A percentile compares a stretch with the other conserved stretches of the same genome.
phyloP scores from a whole-genome alignment of 1,140 invertebrate species.

The Limonius californicus region DNA sequence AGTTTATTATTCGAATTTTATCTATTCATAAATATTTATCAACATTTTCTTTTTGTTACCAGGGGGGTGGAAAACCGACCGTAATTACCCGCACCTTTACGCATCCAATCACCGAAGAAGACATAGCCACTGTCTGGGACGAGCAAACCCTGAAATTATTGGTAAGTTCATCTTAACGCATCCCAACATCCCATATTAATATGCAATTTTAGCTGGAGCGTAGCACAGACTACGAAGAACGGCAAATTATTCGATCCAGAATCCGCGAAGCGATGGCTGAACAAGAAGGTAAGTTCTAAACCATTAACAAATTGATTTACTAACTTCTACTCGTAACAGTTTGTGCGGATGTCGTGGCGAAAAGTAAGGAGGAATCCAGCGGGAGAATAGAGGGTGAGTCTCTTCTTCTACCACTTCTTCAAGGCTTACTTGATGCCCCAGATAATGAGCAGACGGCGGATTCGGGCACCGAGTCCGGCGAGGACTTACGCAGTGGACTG shows the following conservation, averaged over 20 bases:
- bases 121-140: conserved; percentile 70
- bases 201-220: conserved; percentile 67
- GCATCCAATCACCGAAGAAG: conserved; percentile 48
- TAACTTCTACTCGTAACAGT: conserved; percentile 47
- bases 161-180: conserved; percentile 50
- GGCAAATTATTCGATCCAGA: conserved; percentile 73
- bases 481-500: conserved; percentile 58
- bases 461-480: conserved; percentile 65
- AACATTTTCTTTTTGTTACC: conserved; percentile 22
- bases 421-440: conserved; percentile 44
- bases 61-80: conserved; percentile 42
- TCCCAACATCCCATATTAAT: not conserved
- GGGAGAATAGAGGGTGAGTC: conserved; percentile 52
- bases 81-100: conserved; percentile 40
- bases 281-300: conserved; percentile 60
- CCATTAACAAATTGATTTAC: not conserved
- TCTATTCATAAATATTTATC: not conserved
- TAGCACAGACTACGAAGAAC: conserved; percentile 81
- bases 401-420: conserved; percentile 58
- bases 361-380: conserved; percentile 48
- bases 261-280: conserved; percentile 73
- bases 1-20: conserved; percentile 2
- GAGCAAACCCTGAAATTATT: conserved; percentile 64
- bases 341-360: conserved; percentile 56
- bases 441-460: conserved; percentile 47